Conservation (phyloP, 2,113 vertebrate genomes). For the Pedetes capensis region DNA sequence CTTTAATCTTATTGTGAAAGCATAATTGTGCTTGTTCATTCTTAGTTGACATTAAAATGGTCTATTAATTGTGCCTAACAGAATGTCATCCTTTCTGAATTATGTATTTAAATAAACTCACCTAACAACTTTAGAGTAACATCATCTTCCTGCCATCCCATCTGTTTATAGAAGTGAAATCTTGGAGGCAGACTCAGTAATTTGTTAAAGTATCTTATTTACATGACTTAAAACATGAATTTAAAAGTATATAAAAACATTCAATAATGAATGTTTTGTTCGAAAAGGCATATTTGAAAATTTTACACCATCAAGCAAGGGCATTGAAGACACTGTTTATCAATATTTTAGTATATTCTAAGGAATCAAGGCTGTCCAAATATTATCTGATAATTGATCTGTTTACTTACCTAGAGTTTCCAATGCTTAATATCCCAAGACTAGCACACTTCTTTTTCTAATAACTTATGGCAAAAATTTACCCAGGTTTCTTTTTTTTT, state of each 20-base stretch:
- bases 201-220: background rate
- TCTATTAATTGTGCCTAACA: conserved; percentile 28
- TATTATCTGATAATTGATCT: background rate
- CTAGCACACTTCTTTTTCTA: background rate
- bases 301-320: background rate
- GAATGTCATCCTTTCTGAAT: background rate
- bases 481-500: background rate
- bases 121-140: background rate
- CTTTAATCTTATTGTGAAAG: conserved; percentile 30
- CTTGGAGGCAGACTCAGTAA: background rate
- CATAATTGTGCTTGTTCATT: conserved; percentile 18
- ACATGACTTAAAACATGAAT: background rate
- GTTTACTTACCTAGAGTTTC: background rate
- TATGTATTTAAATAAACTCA: background rate
- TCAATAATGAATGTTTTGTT: background rate
- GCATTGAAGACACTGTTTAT: background rate
- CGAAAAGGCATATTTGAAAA: background rate
- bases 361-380: background rate
- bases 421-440: background rate
- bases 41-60: conserved; percentile 21
- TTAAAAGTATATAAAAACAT: background rate
- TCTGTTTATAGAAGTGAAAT: background rate
- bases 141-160: background rate
- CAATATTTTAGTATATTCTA: background rate
- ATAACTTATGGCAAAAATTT: background rate